phyloP scores from a whole-genome alignment of 2,113 vertebrate genomes.

The Uria aalge region DNA sequence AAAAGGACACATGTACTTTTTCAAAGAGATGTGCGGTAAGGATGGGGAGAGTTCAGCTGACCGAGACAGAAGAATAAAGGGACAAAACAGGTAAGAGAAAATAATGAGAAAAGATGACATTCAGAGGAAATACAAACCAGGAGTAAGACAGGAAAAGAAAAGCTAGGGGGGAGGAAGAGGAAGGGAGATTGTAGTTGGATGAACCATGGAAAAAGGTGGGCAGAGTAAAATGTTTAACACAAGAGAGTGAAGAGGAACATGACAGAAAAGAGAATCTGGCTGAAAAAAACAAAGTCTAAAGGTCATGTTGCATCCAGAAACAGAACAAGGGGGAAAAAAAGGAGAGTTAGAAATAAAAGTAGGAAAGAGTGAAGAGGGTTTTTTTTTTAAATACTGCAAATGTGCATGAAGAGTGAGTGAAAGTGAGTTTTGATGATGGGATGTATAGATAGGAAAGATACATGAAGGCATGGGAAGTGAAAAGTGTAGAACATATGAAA shows the following conservation, averaged over 20 bases:
- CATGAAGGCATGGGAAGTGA: not conserved
- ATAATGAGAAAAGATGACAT: not conserved
- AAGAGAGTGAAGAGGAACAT: not conserved
- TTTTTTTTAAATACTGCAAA: not conserved
- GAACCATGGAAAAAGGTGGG: not conserved
- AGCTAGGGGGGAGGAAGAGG: not conserved
- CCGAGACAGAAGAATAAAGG: not conserved
- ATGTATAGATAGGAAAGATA: not conserved
- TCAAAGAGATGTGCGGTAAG: not conserved
- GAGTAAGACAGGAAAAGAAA: not conserved
- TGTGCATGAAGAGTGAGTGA: not conserved
- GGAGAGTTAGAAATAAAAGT: not conserved
- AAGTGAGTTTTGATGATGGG: not conserved
- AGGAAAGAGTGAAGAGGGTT: not conserved
- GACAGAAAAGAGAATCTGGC: not conserved
- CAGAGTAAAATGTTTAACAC: not conserved
- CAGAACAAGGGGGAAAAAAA: not conserved
- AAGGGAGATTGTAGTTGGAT: not conserved
- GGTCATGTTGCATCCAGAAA: not conserved
- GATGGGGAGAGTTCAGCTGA: not conserved
- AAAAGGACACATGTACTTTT: not conserved
- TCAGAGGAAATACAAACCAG: not conserved
- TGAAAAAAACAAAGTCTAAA: not conserved
- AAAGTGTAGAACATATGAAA: not conserved
- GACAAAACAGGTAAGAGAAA: not conserved